A percentile compares a stretch with the other conserved stretches of the same genome.
Evolutionary conservation across 2,888 invertebrate genomes (phyloP).

Genomic region (Linhomoeus sp.): DNA sequence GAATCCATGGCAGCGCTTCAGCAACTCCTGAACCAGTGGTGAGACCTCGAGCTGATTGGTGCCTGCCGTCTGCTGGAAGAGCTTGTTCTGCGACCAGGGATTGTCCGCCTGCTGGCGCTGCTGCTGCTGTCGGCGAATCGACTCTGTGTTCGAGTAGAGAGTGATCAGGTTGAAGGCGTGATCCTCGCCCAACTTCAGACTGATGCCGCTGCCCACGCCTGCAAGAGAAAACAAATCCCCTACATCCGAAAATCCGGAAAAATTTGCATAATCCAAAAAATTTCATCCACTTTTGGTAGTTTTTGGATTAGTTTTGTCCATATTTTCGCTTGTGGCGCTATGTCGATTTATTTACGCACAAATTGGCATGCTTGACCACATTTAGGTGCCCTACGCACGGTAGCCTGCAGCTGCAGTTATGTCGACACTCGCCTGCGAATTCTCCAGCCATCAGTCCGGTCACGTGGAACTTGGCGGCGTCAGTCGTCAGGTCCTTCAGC

Average conservation of each 20-base stretch:
- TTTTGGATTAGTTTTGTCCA: too few relatives aligned
- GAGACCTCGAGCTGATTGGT: constrained; percentile 1
- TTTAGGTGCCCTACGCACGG: too few relatives aligned
- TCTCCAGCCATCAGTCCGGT: constrained; percentile 6
- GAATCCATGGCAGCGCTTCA: constrained; percentile 1
- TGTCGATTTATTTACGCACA: too few relatives aligned
- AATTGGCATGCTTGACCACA: too few relatives aligned
- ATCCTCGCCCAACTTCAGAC: constrained; percentile 1
- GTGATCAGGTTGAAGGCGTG: constrained; percentile 4
- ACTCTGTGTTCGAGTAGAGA: constrained; percentile 4
- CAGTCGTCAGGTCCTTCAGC: not conserved
- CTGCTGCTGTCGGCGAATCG: constrained; percentile 2
- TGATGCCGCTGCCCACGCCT: constrained; percentile 7
- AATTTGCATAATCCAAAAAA: too few relatives aligned
- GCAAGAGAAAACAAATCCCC: not conserved
- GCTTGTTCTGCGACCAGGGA: constrained; percentile 4
- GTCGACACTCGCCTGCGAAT: constrained; percentile 2
- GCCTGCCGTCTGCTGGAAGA: not conserved
- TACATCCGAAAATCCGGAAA: too few relatives aligned
- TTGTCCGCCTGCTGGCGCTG: not conserved
- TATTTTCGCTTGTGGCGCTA: too few relatives aligned
- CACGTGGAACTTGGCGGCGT: constrained; percentile 2
- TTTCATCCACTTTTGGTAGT: too few relatives aligned
- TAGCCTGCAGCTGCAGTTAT: not conserved
- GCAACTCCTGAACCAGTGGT: constrained; percentile 2